A percentile compares a stretch with the other conserved stretches of the same genome.
These are phyloP conservation scores for Urocynchramus pylzowi DNA, from an alignment of 2,113 vertebrate genomes.

Conservation along the genomic window DNA sequence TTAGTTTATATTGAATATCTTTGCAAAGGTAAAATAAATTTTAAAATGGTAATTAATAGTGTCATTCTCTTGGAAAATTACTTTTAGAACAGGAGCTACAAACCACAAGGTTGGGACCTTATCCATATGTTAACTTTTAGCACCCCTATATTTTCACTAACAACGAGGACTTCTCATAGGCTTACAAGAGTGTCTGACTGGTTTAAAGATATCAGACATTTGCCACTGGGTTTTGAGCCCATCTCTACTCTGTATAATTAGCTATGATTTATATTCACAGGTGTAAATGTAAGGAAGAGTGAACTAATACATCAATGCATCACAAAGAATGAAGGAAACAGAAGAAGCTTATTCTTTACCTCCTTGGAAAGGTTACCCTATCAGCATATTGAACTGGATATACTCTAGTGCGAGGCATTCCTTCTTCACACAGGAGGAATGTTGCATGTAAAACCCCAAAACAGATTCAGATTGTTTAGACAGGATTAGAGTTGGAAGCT, in stretches of 20 bases:
- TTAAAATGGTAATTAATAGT: not conserved
- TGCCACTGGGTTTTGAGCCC: no score
- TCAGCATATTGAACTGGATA: not conserved
- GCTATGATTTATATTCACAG: not conserved
- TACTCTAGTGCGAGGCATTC: not conserved
- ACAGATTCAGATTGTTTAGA: not conserved
- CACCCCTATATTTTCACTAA: not conserved
- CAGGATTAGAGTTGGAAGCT: not conserved
- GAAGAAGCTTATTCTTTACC: not conserved
- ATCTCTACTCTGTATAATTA: no score
- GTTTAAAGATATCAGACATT: not conserved
- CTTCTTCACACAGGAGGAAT: not conserved
- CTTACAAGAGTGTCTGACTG: not conserved
- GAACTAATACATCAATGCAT: not conserved
- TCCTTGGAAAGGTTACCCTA: not conserved
- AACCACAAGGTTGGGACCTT: not conserved
- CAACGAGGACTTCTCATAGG: not conserved
- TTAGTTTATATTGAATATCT: not conserved
- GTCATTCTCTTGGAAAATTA: not conserved
- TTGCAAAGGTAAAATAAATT: not conserved
- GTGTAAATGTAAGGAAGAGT: not conserved
- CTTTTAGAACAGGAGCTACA: not conserved
- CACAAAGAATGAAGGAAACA: not conserved
- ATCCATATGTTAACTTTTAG: not conserved
- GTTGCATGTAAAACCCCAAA: not conserved